Evolutionary conservation across 2,797 vertebrate species (phyloP), one percentile per base, ranked within the genome.

Genomic region (Thamnophis elegans): DNA sequence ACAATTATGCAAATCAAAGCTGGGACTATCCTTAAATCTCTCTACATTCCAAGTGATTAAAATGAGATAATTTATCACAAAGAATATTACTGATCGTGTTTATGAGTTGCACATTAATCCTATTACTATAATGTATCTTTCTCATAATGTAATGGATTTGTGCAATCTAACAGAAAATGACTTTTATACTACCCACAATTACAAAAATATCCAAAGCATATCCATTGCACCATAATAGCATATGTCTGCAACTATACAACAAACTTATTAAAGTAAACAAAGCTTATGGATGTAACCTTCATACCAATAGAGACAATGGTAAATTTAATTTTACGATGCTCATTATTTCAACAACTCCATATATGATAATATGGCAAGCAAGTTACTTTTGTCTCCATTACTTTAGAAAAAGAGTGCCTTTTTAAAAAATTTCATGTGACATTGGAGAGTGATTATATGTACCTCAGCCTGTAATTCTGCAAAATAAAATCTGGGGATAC

Each of bases 91-190:
- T 97, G 98, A 98, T 98, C 97, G 97, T 98, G 97, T 98, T 98
- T 98, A 98, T 97, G 97, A 97, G 98, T 98, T 97, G 97, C 95
- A 97, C 98, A 98, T 99, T 99, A 99, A 99, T 99, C 98, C 98
- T 98, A 98, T 98, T 98, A 98, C 98, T 98, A 98, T 98, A 98
- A 98, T 98, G 97, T 96, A 97, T 98, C 97, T 98, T 98, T 98
- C 98, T 98, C 96, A 97, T 98, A 98, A 98, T 98, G 96, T 99
- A 99, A 99, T 99, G 99, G 98, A 99, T 99, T 99, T 99, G 99
- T 99, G 99, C 99, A 99, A 98, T 99, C 98, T 99, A 99, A 99
- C 98, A 99, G 99, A 99, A 99, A 99, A 99, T 99, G 98, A 98
- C 98, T 99, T 99, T 99, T 98, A 98, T 98, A 98, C 98, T 98